Base-by-base conservation (phyloP, 2,888 invertebrate genomes). In the Catocala fraxini region DNA sequence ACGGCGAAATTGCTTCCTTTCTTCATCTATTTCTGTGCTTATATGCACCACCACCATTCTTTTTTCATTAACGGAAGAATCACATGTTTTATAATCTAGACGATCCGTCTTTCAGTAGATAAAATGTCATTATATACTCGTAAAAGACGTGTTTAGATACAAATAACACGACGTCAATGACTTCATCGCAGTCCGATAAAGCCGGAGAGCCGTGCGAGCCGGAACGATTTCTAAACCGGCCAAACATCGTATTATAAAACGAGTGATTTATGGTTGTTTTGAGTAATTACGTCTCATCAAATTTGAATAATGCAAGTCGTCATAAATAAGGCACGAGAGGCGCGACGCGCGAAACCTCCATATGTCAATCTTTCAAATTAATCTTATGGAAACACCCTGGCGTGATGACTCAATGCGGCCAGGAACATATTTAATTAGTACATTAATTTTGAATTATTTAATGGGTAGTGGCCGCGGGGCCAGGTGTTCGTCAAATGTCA, bases 261-360 rank as follows among this genome's bases (percentile, higher is more conserved):
- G 74, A 80, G 87, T 93, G 92, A 94, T 93, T 94, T 93, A 94
- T 93, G 83, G 79, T 73, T 91, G 90, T 91, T 92, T 90, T 92
- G 93, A 93, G 88, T 93, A 92, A 93, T 93, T 89, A 92, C 89
- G 90, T 90, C 91, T 90, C 92, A 93, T 94, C 92, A 92, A 93
- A 93, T 93, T 93, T 93, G 89, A 93, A 93, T 93, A 93, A 92
- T 89, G 88, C 86, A 86, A 88, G 86, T 89, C 86, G 85, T 90
- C 87, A 89, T 91, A 92, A 92, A 92, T 90, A 89, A 88, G 83
- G 83, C 80, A 81, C 79, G 78, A 82, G 87, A 82, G 76, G 84
- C 77, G 83, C 84, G 84, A 85, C 84, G 86, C 85, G 89, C 89
- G 83, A 89, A 89, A 89, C 86, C 84, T 85, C 87, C 87, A 89